These are phyloP conservation scores for Himalopsyche tibetana DNA, from an alignment of 2,888 invertebrate species.

Conservation along the genomic window DNA sequence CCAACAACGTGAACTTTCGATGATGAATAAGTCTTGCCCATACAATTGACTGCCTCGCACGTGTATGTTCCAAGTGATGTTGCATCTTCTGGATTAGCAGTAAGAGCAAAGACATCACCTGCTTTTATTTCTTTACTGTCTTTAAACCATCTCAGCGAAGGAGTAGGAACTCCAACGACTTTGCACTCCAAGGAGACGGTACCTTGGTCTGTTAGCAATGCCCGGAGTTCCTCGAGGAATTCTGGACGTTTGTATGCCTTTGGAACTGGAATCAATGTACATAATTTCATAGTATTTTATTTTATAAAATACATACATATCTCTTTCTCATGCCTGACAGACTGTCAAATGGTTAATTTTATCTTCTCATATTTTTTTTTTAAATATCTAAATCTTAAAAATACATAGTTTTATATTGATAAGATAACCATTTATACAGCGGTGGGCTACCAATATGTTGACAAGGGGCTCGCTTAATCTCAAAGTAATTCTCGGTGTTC, in stretches of 20 bases:
- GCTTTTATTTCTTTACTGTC: constrained; percentile 92
- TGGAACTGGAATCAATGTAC: constrained; percentile 78
- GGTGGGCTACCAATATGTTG: too few relatives aligned
- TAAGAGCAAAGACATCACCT: constrained; percentile 91
- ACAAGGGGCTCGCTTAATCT: too few relatives aligned
- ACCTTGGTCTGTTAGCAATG: constrained; percentile 90
- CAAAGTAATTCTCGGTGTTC: too few relatives aligned
- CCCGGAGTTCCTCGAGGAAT: constrained; percentile 89
- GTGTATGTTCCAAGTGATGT: constrained; percentile 92
- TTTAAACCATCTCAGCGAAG: constrained; percentile 84
- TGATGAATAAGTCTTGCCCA: constrained; percentile 89
- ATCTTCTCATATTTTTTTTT: too few relatives aligned
- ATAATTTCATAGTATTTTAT: too few relatives aligned
- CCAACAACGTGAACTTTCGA: constrained; percentile 90
- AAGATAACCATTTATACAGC: too few relatives aligned
- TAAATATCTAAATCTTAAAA: neutral
- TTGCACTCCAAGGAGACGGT: constrained; percentile 94
- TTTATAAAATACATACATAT: too few relatives aligned
- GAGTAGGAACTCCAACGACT: constrained; percentile 93
- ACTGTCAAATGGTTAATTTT: too few relatives aligned
- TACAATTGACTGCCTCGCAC: constrained; percentile 92
- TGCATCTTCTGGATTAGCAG: constrained; percentile 89
- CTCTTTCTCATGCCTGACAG: too few relatives aligned
- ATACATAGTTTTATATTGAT: neutral
- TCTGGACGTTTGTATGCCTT: constrained; percentile 93